These are phyloP conservation scores for Phoxinus phoxinus DNA, from an alignment of 2,113 vertebrate genomes.

Conservation along the genomic window DNA sequence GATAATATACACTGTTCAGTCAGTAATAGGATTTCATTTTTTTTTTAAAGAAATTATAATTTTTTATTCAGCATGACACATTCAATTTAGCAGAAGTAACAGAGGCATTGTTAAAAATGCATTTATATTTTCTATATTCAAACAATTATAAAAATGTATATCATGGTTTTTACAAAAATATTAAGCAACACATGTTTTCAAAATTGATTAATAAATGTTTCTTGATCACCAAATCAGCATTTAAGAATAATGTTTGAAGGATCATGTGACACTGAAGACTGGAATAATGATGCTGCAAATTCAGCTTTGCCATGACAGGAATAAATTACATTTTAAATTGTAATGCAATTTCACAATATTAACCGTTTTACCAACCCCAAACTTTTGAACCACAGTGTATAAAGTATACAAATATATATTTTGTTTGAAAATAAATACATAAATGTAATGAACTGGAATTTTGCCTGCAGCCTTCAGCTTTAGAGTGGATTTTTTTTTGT, in stretches of 20 bases:
- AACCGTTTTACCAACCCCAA: background rate
- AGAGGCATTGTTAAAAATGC: background rate
- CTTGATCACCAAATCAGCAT: no score
- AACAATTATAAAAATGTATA: background rate
- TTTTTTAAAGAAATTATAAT: no score
- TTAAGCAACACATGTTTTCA: no score
- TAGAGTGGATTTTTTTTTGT: background rate
- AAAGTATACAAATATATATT: background rate
- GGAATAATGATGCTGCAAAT: background rate
- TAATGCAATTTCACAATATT: no score
- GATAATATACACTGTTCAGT: background rate
- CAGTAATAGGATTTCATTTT: background rate
- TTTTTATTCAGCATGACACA: no score
- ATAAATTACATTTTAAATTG: background rate
- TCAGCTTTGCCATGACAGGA: background rate
- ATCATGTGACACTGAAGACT: background rate
- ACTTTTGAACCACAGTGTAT: background rate
- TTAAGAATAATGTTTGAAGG: background rate
- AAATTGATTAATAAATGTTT: no score
- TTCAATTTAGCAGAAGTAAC: background rate
- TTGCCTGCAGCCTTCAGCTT: background rate
- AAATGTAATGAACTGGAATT: background rate
- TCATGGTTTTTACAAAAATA: no score
- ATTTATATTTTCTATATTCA: background rate
- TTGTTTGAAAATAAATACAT: background rate